These are phyloP conservation scores for Drosophila nigrodunni DNA, from an alignment of 1,140 invertebrate species.

Conservation along the genomic window DNA sequence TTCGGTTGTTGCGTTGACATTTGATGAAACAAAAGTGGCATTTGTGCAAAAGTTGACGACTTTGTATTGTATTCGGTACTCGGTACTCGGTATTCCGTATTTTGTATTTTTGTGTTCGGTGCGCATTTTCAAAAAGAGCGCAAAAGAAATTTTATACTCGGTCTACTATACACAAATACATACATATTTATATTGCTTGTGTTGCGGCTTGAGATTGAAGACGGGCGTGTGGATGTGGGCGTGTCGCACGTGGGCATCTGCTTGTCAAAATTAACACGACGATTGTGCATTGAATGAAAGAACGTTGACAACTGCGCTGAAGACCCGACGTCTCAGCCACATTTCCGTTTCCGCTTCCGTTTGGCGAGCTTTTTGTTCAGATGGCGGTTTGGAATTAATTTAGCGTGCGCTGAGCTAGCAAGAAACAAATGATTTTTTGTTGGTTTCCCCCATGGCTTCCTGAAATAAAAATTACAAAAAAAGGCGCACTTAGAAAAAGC, in stretches of 20 bases:
- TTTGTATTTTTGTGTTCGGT: slow-evolving; percentile 46
- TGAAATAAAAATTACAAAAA: slow-evolving; percentile 62
- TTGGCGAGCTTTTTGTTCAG: slow-evolving; percentile 77
- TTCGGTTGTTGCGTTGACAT: slow-evolving; percentile 82
- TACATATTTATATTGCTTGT: slow-evolving; percentile 15
- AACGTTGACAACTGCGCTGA: slow-evolving; percentile 63
- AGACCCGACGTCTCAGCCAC: slow-evolving; percentile 71
- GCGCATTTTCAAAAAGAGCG: slow-evolving; percentile 58
- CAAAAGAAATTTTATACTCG: slow-evolving; percentile 61
- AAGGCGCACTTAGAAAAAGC: slow-evolving; percentile 55
- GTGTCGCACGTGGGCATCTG: slow-evolving; percentile 71
- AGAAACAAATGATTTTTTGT: slow-evolving; percentile 80
- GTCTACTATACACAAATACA: not conserved
- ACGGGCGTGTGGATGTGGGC: slow-evolving; percentile 1
- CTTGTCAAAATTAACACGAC: slow-evolving; percentile 81
- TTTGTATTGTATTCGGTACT: slow-evolving; percentile 61
- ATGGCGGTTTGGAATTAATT: slow-evolving; percentile 78
- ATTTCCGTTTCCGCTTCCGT: slow-evolving; percentile 81
- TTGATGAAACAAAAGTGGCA: slow-evolving; percentile 83
- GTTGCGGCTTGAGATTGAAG: slow-evolving; percentile 13
- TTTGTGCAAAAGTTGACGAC: slow-evolving; percentile 80
- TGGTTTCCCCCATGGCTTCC: slow-evolving; percentile 59
- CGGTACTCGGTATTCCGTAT: slow-evolving; percentile 22
- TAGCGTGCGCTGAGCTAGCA: slow-evolving; percentile 80
- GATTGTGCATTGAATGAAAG: slow-evolving; percentile 67